These are phyloP conservation scores for Drosophila guanche DNA, from an alignment of 1,140 invertebrate species.

Conservation along the genomic window DNA sequence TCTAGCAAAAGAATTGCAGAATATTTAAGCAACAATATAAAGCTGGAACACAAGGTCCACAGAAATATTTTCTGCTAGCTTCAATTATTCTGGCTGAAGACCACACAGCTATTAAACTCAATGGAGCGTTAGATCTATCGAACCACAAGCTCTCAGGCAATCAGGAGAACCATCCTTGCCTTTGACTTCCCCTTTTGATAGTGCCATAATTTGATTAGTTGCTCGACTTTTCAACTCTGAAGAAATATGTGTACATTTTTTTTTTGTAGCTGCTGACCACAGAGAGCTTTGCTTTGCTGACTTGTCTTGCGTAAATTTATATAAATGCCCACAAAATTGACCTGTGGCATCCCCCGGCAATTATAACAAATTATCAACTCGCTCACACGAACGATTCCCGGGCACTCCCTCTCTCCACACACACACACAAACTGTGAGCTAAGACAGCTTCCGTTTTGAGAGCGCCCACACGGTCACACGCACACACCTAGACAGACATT, in stretches of 20 bases:
- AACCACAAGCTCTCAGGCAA: background rate
- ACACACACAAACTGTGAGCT: slow-evolving; percentile 15
- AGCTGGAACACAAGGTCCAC: too few relatives aligned
- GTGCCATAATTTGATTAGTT: slow-evolving; percentile 48
- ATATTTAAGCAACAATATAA: too few relatives aligned
- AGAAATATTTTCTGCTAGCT: too few relatives aligned
- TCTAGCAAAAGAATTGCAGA: too few relatives aligned
- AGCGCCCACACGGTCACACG: slow-evolving; percentile 38
- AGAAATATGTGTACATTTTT: background rate
- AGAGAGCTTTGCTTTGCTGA: slow-evolving; percentile 29
- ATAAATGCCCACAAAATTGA: slow-evolving; percentile 81
- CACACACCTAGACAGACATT: slow-evolving; percentile 66
- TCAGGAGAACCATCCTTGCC: too few relatives aligned
- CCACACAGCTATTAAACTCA: too few relatives aligned
- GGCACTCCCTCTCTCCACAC: slow-evolving; percentile 8
- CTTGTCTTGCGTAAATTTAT: slow-evolving; percentile 71
- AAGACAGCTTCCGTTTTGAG: slow-evolving; percentile 40
- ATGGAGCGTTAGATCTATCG: too few relatives aligned
- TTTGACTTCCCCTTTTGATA: background rate
- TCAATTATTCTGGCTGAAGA: too few relatives aligned
- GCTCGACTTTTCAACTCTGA: slow-evolving; percentile 25
- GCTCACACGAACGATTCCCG: slow-evolving; percentile 64
- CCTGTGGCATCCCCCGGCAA: slow-evolving; percentile 75
- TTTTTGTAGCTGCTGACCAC: slow-evolving; percentile 20
- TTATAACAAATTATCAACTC: slow-evolving; percentile 82